Evolutionary conservation across 2,888 invertebrate genomes (phyloP).

Genomic region (Nymphalis urticae): DNA sequence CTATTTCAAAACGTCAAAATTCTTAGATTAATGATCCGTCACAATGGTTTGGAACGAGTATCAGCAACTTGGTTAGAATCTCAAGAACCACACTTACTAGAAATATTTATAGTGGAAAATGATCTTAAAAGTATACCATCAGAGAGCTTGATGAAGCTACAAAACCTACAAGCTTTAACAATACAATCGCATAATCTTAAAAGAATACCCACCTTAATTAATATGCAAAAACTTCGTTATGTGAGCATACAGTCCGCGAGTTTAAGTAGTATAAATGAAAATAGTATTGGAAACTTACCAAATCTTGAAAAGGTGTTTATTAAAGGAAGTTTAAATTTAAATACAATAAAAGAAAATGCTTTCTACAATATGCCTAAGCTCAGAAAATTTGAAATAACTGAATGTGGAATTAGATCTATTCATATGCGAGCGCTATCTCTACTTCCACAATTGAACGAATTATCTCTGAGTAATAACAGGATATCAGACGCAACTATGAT

Average conservation of each 20-base stretch:
- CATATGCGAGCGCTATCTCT: constrained; percentile 89
- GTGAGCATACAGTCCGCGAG: constrained; percentile 87
- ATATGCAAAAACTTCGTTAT: constrained; percentile 86
- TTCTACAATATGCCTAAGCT: constrained; percentile 86
- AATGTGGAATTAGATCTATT: constrained; percentile 88
- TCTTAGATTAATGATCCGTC: constrained; percentile 89
- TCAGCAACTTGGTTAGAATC: constrained; percentile 91
- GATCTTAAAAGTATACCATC: constrained; percentile 89
- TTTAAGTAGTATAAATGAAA: constrained; percentile 84
- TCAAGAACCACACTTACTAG: constrained; percentile 88
- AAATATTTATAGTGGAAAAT: constrained; percentile 92
- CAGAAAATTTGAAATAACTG: constrained; percentile 86
- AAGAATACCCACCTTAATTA: constrained; percentile 87
- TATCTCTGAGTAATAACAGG: constrained; percentile 87
- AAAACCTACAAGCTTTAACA: constrained; percentile 90
- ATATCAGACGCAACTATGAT: constrained; percentile 91
- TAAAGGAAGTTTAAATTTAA: constrained; percentile 85
- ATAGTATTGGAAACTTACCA: constrained; percentile 86
- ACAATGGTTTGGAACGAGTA: constrained; percentile 90
- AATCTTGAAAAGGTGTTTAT: constrained; percentile 88
- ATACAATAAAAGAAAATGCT: constrained; percentile 86
- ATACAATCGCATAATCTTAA: constrained; percentile 89
- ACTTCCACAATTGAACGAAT: constrained; percentile 85
- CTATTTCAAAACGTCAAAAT: constrained; percentile 89
- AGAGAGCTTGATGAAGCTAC: constrained; percentile 88